Conservation (phyloP, 2,113 vertebrate species). For the Nothocercus julius region DNA sequence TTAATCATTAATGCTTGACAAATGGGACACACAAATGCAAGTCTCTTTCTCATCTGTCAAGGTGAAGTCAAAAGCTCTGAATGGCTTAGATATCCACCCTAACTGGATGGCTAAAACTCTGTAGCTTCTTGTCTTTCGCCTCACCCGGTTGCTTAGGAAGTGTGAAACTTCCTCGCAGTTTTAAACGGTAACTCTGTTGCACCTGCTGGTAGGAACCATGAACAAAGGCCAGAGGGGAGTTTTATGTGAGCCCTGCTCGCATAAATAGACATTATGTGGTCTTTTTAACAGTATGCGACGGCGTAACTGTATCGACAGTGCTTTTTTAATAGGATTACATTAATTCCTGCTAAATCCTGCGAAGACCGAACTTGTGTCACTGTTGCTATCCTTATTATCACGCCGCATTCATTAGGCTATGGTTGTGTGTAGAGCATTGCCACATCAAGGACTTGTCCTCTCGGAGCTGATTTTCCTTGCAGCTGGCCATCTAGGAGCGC, state of each 20-base stretch:
- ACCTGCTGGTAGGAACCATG: background rate
- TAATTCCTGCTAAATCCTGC: background rate
- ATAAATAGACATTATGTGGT: background rate
- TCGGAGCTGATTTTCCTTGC: background rate
- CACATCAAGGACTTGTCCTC: background rate
- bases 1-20: no score
- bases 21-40: background rate
- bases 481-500: rapidly evolving
- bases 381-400: background rate
- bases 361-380: background rate
- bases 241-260: background rate
- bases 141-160: background rate
- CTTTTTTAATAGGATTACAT: background rate
- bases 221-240: background rate
- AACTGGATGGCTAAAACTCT: background rate
- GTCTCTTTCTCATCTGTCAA: background rate
- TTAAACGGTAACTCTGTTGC: background rate
- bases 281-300: background rate
- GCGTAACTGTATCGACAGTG: background rate
- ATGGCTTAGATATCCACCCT: background rate
- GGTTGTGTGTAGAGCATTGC: background rate
- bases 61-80: background rate
- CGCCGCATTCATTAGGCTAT: background rate
- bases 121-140: background rate
- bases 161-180: background rate